Evolutionary conservation across 2,797 vertebrate genomes (phyloP), one percentile per base, ranked within the genome.

Genomic region (Trichosurus vulpecula): DNA sequence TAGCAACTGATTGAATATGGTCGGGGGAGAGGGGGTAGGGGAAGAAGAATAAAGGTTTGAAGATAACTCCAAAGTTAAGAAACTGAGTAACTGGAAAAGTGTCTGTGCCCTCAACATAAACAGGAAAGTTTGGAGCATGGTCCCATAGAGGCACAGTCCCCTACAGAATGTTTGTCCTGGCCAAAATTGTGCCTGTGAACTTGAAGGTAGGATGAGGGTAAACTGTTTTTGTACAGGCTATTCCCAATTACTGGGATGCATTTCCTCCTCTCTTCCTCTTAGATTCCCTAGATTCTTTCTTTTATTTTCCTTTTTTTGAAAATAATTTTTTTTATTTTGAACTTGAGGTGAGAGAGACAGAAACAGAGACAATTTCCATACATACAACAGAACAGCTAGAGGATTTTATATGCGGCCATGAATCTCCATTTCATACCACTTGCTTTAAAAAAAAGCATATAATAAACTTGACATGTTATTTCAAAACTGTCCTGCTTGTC

Each of bases 21-120:
- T n/a, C n/a, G 30, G 31, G 0, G 13, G 11, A 8, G 2, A 10
- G 13, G 12, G 22, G 6, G 25, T 6, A 0, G 10, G 66, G 30
- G 6, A 52, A 52, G n/a, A 31, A 53, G 58, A 19, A 51, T 35
- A 51, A 53, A 22, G 29, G 41, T 47, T 89, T 41, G 27, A 53
- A 22, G 53, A 56, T 29, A 41, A 74, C 16, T 74, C n/a, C 6
- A 41, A 74, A 22, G n/a, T 61, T 61, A 61, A 66, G 61, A 66
- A 66, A 66, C 35, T 9, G 25, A 31, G 4, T n/a, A 66, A 11
- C 52, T 52, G 52, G 47, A 12, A 30, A 11, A 10, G 51, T 53
- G 41, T 22, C 30, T 47, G 6, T n/a, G 58, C 66, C 66, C 90
- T 90, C 8, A 66, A 66, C 8, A 66, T 66, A n/a, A n/a, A n/a